A percentile compares a stretch with the other conserved stretches of the same genome.
Conservation (phyloP, 2,888 invertebrate genomes). For the Alviniconcha strummeri region DNA sequence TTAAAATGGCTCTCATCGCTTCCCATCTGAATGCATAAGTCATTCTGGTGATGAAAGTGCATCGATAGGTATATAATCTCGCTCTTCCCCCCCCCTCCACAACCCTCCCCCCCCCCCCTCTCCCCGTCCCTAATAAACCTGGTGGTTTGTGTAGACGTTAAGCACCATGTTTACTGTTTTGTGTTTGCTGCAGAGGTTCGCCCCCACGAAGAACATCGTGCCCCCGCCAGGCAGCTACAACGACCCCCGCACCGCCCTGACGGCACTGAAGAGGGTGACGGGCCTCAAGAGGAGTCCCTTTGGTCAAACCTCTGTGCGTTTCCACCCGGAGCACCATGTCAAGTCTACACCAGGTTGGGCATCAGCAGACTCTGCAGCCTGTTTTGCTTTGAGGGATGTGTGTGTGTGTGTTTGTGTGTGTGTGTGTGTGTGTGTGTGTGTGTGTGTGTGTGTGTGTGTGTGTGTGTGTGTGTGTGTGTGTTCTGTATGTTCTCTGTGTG, state of each 20-base stretch:
- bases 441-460: neutral
- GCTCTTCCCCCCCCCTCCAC: too few species aligned
- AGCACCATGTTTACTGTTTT: too few species aligned
- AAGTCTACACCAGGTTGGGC: constrained; percentile 67
- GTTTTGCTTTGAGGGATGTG: neutral
- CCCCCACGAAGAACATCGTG: constrained; percentile 50
- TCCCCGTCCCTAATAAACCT: too few species aligned
- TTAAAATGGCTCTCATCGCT: too few species aligned
- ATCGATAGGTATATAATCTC: too few species aligned
- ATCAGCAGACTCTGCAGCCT: neutral
- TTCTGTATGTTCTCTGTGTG: neutral
- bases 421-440: neutral
- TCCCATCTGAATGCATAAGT: too few species aligned
- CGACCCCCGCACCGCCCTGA: constrained; percentile 71
- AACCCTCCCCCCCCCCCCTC: too few species aligned
- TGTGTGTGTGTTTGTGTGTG: neutral
- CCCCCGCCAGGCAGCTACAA: constrained; percentile 73
- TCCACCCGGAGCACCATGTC: constrained; percentile 51
- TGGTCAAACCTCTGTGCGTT: constrained; percentile 71
- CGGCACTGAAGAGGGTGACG: constrained; percentile 62
- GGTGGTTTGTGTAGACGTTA: too few species aligned
- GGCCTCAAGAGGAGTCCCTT: constrained; percentile 73
- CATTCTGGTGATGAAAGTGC: too few species aligned
- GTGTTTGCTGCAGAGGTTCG: constrained; percentile 62
- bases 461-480: neutral